Percentiles rank a stretch among this genome's conserved stretches.
These are phyloP conservation scores for Ylistrum balloti DNA, from an alignment of 1,140 invertebrate genomes.

Conservation along the genomic window DNA sequence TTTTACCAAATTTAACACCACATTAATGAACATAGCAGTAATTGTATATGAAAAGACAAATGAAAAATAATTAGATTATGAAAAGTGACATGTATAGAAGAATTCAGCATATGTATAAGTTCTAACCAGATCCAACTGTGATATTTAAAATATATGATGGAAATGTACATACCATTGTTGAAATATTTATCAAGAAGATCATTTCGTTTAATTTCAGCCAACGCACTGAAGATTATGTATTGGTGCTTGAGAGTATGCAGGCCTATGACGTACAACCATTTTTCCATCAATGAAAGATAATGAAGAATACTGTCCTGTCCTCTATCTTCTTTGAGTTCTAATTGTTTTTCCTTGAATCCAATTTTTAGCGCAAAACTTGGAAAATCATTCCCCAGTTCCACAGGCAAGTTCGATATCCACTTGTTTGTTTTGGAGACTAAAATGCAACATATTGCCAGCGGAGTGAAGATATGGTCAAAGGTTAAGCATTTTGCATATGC, in stretches of 20 bases:
- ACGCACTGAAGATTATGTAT: background rate
- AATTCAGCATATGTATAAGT: too few relatives aligned
- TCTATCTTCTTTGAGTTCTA: background rate
- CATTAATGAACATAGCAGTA: too few relatives aligned
- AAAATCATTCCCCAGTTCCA: background rate
- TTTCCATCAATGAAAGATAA: background rate
- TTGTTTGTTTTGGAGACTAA: background rate
- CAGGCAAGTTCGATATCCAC: background rate
- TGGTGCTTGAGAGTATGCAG: background rate
- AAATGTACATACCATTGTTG: background rate
- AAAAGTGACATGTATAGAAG: too few relatives aligned
- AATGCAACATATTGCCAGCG: background rate
- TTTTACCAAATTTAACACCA: too few relatives aligned
- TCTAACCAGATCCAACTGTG: too few relatives aligned
- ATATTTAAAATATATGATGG: too few relatives aligned
- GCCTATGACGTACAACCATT: background rate
- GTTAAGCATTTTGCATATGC: too few relatives aligned
- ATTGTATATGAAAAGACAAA: too few relatives aligned
- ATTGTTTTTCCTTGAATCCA: background rate
- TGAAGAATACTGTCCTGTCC: background rate
- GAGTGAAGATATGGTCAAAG: too few relatives aligned
- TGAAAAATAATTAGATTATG: too few relatives aligned
- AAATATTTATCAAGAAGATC: background rate
- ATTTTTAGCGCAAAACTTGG: background rate
- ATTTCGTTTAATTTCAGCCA: background rate